These are phyloP conservation scores for Betta splendens DNA, from an alignment of 2,797 vertebrate genomes.

Conservation along the genomic window DNA sequence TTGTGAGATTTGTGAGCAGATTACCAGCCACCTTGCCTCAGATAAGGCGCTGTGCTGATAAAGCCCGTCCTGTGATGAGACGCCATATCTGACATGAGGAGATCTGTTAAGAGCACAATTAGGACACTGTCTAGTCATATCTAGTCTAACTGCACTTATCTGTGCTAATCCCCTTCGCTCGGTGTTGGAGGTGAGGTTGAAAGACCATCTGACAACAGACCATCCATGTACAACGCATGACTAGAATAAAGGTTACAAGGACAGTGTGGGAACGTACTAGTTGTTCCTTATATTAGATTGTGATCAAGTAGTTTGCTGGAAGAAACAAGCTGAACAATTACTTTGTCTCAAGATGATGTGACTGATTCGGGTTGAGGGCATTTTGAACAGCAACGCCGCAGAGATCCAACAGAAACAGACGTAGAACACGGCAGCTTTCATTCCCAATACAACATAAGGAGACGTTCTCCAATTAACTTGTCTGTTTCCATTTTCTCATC, in stretches of 20 bases:
- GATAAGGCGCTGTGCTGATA: constrained; percentile 71
- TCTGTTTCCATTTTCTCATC: constrained; percentile 5
- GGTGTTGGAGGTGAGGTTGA: constrained; percentile 26
- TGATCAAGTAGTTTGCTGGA: constrained; percentile 1
- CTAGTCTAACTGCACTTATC: constrained; percentile 58
- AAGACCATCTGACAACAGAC: constrained; percentile 22
- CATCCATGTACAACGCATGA: constrained; percentile 13
- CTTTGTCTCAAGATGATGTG: constrained; percentile 18
- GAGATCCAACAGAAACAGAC: constrained; percentile 28
- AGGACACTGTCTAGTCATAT: constrained; percentile 73
- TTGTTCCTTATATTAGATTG: constrained; percentile 20
- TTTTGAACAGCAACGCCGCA: constrained; percentile 24
- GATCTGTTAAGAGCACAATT: constrained; percentile 78
- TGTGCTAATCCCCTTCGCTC: constrained; percentile 47
- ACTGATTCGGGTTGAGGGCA: constrained; percentile 24
- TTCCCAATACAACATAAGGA: constrained; percentile 34
- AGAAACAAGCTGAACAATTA: constrained; percentile 2
- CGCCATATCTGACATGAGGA: constrained; percentile 68
- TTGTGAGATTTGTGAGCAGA: constrained; percentile 72
- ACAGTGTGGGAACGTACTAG: not conserved
- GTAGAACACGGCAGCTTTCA: constrained; percentile 31
- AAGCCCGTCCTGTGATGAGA: constrained; percentile 72
- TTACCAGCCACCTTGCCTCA: constrained; percentile 73
- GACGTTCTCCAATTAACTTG: constrained; percentile 18
- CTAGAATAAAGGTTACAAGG: constrained; percentile 14